Evolutionary conservation across 2,797 vertebrate genomes (phyloP).

Genomic region (Ctenopoma multispine): DNA sequence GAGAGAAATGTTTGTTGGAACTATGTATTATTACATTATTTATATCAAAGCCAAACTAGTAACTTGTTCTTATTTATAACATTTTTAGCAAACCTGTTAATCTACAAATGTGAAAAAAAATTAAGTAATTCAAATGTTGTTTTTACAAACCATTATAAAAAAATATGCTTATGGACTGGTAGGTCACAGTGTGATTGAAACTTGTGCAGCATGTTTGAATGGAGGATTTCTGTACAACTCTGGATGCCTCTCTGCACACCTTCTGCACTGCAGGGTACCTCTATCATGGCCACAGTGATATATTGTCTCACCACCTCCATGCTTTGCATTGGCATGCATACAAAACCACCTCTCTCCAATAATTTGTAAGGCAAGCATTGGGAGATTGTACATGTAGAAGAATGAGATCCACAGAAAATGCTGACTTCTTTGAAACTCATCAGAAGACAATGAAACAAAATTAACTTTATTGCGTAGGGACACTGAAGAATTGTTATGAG

Average conservation of each 20-base stretch:
- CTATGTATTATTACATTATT: conserved; percentile 74
- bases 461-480: conserved; percentile 39
- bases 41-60: conserved; percentile 77
- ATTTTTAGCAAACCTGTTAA: conserved; percentile 70
- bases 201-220: conserved; percentile 38
- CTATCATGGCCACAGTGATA: conserved; percentile 30
- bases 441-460: conserved; percentile 40
- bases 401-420: conserved; percentile 19
- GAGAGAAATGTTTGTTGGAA: conserved; percentile 66
- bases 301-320: conserved; percentile 34
- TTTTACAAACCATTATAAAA: conserved; percentile 69
- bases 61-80: conserved; percentile 72
- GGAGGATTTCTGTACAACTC: conserved; percentile 36
- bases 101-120: conserved; percentile 70
- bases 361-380: conserved; percentile 38
- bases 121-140: conserved; percentile 66
- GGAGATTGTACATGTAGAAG: conserved; percentile 30
- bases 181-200: conserved; percentile 32
- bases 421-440: conserved; percentile 16
- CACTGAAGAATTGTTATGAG: conserved; percentile 25
- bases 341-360: conserved; percentile 21
- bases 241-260: conserved; percentile 36
- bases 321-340: conserved; percentile 39
- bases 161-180: conserved; percentile 47
- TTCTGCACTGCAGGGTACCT: conserved; percentile 34